These are phyloP conservation scores for Macrotrachela quadricornifera DNA, from an alignment of 1,140 invertebrate genomes.

Conservation along the genomic window DNA sequence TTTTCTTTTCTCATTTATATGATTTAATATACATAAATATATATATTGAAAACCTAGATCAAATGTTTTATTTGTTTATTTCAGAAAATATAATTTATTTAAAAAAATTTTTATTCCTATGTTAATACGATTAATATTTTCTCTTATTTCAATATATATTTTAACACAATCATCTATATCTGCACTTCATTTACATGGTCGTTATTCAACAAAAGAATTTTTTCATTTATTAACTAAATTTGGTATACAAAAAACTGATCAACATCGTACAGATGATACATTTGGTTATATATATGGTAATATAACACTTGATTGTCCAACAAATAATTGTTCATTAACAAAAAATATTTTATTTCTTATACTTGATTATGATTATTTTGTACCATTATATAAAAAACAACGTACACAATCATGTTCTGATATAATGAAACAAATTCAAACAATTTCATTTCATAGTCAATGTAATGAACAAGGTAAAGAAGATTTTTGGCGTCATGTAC, in stretches of 20 bases:
- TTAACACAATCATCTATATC: too few species aligned
- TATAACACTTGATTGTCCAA: conserved; percentile 41
- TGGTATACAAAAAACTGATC: conserved; percentile 84
- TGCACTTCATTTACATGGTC: conserved; percentile 20
- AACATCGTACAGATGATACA: conserved; percentile 48
- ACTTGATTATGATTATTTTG: conserved; percentile 59
- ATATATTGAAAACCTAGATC: too few species aligned
- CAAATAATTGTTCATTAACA: conserved; percentile 24
- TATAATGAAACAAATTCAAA: conserved; percentile 64
- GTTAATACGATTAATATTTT: too few species aligned
- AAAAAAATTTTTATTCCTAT: too few species aligned
- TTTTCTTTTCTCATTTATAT: too few species aligned
- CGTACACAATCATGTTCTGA: conserved; percentile 45
- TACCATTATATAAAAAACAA: conserved; percentile 57
- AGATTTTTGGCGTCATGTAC: conserved; percentile 66
- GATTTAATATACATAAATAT: too few species aligned
- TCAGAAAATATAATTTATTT: too few species aligned
- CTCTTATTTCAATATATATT: too few species aligned
- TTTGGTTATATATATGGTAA: conserved; percentile 86
- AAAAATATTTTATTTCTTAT: conserved; percentile 49
- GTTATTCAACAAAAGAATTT: conserved; percentile 39
- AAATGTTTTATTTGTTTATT: too few species aligned
- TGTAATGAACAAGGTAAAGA: conserved; percentile 51
- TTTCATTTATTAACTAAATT: conserved; percentile 80
- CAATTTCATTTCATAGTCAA: conserved; percentile 54